A percentile compares a stretch with the other conserved stretches of the same genome.
phyloP scores from a whole-genome alignment of 2,113 vertebrate species.

The Baryphthengus martii region DNA sequence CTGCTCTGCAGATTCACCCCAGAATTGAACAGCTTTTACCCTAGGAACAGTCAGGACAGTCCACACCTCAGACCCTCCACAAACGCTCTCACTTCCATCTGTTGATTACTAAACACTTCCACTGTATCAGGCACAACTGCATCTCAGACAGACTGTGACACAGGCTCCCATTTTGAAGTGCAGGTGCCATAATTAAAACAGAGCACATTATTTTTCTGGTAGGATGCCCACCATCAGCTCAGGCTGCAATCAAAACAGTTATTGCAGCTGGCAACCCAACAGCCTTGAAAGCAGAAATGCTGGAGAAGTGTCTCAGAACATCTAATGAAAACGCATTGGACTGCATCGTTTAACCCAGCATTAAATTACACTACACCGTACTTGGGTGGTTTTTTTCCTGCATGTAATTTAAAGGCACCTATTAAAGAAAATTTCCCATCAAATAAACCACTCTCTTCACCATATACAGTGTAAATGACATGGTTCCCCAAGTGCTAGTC shows the following conservation, averaged over 20 bases:
- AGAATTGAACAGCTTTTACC: accelerated
- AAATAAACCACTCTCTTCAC: not conserved
- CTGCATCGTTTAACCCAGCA: slow-evolving; percentile 61
- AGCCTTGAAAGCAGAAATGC: slow-evolving; percentile 41
- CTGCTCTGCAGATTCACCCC: not conserved
- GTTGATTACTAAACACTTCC: not conserved
- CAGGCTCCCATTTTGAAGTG: not conserved
- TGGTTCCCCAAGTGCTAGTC: not conserved
- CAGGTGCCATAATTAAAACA: slow-evolving; percentile 61
- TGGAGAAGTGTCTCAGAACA: slow-evolving; percentile 43
- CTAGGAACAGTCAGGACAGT: not conserved
- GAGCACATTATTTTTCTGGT: slow-evolving; percentile 52
- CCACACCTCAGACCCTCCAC: not conserved
- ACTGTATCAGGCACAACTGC: not conserved
- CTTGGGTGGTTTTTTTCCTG: slow-evolving; percentile 11
- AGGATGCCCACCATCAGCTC: slow-evolving; percentile 54
- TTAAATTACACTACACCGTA: slow-evolving; percentile 52
- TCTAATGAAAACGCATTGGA: slow-evolving; percentile 59
- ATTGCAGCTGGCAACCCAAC: slow-evolving; percentile 57
- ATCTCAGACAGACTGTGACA: not conserved
- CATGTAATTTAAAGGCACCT: slow-evolving; percentile 39
- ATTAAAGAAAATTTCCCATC: slow-evolving; percentile 28
- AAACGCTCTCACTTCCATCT: not conserved
- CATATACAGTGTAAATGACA: not conserved
- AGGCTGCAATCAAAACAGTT: slow-evolving; percentile 60